Conservation (phyloP, 2,113 vertebrate species). For the Toxotes jaculatrix region DNA sequence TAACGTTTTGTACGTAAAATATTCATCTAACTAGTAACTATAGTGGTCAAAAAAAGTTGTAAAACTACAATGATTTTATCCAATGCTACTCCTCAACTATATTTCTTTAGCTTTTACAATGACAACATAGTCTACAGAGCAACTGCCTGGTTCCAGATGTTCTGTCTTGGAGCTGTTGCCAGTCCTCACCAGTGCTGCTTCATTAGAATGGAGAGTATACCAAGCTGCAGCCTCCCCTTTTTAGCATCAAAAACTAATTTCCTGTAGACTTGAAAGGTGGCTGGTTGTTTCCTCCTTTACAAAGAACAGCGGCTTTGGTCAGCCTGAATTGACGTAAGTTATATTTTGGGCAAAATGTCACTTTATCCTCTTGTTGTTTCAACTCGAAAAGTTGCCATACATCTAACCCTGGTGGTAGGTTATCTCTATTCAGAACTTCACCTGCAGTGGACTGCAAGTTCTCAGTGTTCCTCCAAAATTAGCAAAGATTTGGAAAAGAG, state of each 20-base stretch:
- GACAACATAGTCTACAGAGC: background rate
- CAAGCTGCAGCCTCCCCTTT: background rate
- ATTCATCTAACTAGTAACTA: too few species aligned
- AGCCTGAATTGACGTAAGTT: background rate
- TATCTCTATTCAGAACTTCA: background rate
- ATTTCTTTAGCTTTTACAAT: too few species aligned
- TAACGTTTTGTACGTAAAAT: too few species aligned
- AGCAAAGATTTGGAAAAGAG: background rate
- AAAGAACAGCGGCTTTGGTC: background rate
- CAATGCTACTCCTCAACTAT: too few species aligned
- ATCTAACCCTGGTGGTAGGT: background rate
- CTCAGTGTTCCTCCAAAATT: background rate
- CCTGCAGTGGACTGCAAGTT: background rate
- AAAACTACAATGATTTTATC: too few species aligned
- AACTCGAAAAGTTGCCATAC: background rate
- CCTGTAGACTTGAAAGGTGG: background rate
- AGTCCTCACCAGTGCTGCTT: background rate
- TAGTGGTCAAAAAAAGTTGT: too few species aligned
- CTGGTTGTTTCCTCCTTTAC: background rate
- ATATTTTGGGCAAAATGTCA: background rate
- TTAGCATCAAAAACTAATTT: constrained; percentile 20
- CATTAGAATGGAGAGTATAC: background rate
- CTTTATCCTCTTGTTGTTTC: background rate
- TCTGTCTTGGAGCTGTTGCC: background rate
- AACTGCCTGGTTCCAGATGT: background rate